phyloP scores from a whole-genome alignment of 1,140 invertebrate species.

The Monomorium pharaonis region DNA sequence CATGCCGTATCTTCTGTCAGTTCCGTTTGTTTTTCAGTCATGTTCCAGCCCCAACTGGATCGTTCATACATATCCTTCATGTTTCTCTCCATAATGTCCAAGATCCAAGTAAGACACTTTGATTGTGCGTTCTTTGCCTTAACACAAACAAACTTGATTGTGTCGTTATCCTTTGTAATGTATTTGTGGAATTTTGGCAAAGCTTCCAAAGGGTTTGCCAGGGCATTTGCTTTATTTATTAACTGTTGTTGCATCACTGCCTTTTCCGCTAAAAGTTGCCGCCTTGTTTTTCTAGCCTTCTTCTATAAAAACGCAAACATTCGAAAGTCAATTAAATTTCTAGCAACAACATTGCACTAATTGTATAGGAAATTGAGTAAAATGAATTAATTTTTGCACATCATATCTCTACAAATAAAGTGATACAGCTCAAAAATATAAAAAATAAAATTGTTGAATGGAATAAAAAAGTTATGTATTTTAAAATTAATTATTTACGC shows the following conservation, averaged over 20 bases:
- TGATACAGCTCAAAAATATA: no score
- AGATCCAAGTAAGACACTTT: constrained; percentile 86
- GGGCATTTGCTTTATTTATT: constrained; percentile 77
- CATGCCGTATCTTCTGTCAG: constrained; percentile 88
- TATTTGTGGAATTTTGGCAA: constrained; percentile 78
- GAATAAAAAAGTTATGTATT: no score
- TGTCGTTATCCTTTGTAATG: constrained; percentile 74
- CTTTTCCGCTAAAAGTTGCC: constrained; percentile 74
- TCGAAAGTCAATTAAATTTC: neutral
- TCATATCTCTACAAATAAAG: no score
- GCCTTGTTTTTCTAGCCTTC: constrained; percentile 65
- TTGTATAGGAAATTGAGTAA: no score
- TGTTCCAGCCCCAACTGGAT: constrained; percentile 88
- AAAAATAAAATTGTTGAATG: no score
- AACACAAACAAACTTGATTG: constrained; percentile 81
- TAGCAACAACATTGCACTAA: neutral
- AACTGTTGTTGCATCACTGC: constrained; percentile 66
- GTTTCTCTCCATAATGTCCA: constrained; percentile 88
- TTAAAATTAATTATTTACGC: no score
- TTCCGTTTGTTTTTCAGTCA: constrained; percentile 87
- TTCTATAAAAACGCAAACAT: constrained; percentile 37
- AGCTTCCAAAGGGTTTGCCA: constrained; percentile 73
- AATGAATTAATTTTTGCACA: no score
- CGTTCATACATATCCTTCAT: constrained; percentile 87
- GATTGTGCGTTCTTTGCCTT: constrained; percentile 81